Evolutionary conservation across 1,140 invertebrate species (phyloP), one percentile per base, ranked within the genome.

Genomic region (Meloidogyne floridensis): DNA sequence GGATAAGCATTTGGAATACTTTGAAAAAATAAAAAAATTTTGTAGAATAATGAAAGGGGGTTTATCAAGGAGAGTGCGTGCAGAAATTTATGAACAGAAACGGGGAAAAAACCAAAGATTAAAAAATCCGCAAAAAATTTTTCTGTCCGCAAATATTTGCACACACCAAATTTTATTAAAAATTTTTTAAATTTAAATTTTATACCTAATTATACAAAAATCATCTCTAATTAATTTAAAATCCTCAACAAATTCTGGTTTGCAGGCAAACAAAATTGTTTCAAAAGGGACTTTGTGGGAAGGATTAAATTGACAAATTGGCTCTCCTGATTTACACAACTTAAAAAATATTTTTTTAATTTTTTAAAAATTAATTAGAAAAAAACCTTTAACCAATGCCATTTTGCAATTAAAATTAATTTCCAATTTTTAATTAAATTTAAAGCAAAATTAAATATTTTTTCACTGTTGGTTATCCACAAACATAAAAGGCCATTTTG

Each of bases 1-100:
- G 97, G 95, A 74, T 96, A 91, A 51, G 94, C 93, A 91, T 94
- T 96, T 1, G 96, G 95, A n/a, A 96, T 91, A 91, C 95, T 96
- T 42, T 95, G 84, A 10, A 65, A 69, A 78, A 18, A 54, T 71
- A 18, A 47, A 70, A 15, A 13, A 18, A 47, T 71, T 73, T 9
- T 56, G 20, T 32, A 32, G 32, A 32, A 2, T 32, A 32, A 32
- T 32, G 1, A 32, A 32, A 32, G 2, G 32, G 32, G 32, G 32
- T 32, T 32, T 32, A 32, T 32, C 32, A 2, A 32, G 32, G 32
- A 32, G 32, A 32, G 32, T 32, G 32, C 2, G 32, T 32, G 32
- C 32, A 32, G 32, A 32, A 0, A 32, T 32, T 32, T 32, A 2
- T 32, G 32, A 2, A 32, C 32, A 32, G 32, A 32, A 32, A 32